Evolutionary conservation across 2,797 vertebrate species (phyloP), one percentile per base, ranked within the genome.

Genomic region (Coendou prehensilis): DNA sequence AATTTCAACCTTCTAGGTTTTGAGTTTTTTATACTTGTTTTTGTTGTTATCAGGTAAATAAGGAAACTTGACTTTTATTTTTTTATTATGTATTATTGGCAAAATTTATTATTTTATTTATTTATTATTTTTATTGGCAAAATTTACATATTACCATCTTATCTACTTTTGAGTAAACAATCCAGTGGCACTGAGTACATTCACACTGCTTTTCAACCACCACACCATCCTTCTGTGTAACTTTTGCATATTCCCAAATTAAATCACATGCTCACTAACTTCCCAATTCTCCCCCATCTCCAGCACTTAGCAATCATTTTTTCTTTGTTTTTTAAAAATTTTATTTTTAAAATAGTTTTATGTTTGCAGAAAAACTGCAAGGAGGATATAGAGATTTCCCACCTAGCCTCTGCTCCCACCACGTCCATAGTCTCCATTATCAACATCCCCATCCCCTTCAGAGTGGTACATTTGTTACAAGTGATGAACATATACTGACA

Each of bases 1-100:
- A 76, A 89, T 93, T 45, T 93, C 23, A 91, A 37, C 17, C 4
- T 87, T 94, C 10, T n/a, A 22, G 5, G 87, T 92, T 64, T 14
- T 56, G 9, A 50, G 67, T 52, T 33, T 59, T 61, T 57, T 26
- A 78, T 23, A 76, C 17, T 15, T 63, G 33, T 75, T 79, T 84
- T 54, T 56, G 17, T 11, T 82, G 22, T 20, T 75, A 18, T 54
- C 47, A 52, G 47, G 75, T 17, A 78, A 78, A 33, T 18, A 30
- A 78, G 9, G 28, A 78, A 41, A 2, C 20, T 2, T 20, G 30
- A 10, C 30, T 23, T 33, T 76, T 82, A 69, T 18, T 69, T 69
- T 18, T 67, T 89, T 15, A 59, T n/a, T 69, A 1, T 52, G 37
- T 41, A 41, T 41, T 41, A 41, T 41, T 41, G 75, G 11, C 26